A percentile compares a stretch with the other conserved stretches of the same genome.
These are phyloP conservation scores for Allygus modestus DNA, from an alignment of 2,888 invertebrate species.

Conservation along the genomic window DNA sequence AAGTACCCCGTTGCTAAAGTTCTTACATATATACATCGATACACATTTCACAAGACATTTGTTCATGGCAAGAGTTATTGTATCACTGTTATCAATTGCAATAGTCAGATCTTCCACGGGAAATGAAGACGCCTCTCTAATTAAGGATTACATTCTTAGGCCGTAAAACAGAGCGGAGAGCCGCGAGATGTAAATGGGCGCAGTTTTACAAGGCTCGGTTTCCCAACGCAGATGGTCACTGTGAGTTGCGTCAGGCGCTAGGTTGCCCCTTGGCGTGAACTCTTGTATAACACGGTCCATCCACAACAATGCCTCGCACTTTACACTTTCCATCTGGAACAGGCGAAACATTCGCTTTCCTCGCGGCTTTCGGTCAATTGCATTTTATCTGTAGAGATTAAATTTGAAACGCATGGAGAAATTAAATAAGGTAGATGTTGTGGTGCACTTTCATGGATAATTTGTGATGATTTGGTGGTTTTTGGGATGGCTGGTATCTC, in stretches of 20 bases:
- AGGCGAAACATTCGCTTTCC: constrained; percentile 14
- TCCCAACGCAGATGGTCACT: not conserved
- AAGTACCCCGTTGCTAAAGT: too few relatives aligned
- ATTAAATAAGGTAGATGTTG: not conserved
- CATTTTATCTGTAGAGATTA: not conserved
- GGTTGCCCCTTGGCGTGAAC: not conserved
- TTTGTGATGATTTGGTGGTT: not conserved
- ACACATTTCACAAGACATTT: too few relatives aligned
- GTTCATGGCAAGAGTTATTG: too few relatives aligned
- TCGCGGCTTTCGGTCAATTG: not conserved
- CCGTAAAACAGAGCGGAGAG: too few relatives aligned
- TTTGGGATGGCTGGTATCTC: too few relatives aligned
- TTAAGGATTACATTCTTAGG: too few relatives aligned
- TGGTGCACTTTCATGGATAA: not conserved
- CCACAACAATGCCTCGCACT: not conserved
- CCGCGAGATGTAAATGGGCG: too few relatives aligned
- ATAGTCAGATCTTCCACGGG: too few relatives aligned
- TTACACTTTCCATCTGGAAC: constrained; percentile 18
- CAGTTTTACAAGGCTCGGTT: too few relatives aligned
- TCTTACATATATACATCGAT: too few relatives aligned
- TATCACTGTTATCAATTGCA: too few relatives aligned
- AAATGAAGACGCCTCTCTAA: too few relatives aligned
- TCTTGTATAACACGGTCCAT: constrained; percentile 1
- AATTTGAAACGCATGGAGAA: constrained; percentile 3
- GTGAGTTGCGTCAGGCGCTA: not conserved